phyloP scores from a whole-genome alignment of 2,113 vertebrate genomes.

The Nerophis ophidion region DNA sequence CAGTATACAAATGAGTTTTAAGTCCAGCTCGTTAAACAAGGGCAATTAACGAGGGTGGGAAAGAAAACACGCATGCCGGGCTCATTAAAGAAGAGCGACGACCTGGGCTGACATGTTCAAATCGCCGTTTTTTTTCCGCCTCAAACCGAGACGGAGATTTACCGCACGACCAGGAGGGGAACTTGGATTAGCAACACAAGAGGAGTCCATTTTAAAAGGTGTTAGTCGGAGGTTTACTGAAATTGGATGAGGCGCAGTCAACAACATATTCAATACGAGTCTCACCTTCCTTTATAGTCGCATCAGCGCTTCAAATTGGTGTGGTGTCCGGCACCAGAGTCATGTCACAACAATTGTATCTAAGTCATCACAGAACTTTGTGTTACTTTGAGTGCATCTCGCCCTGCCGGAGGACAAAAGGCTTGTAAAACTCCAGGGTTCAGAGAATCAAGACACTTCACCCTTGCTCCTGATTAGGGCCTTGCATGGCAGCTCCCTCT shows the following conservation, averaged over 20 bases:
- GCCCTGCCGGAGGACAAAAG: too few species aligned
- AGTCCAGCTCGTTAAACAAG: constrained; percentile 10
- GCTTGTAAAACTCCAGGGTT: too few species aligned
- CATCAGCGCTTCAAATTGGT: neutral
- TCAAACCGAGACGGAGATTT: constrained; percentile 25
- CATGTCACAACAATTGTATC: too few species aligned
- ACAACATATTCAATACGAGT: neutral
- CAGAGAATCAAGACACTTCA: too few species aligned
- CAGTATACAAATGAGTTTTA: too few species aligned
- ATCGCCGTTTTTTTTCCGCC: neutral
- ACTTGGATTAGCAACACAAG: constrained; percentile 17
- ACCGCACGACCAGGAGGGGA: constrained; percentile 3
- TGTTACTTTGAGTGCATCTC: too few species aligned
- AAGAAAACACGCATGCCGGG: constrained; percentile 15
- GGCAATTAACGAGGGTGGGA: constrained; percentile 6
- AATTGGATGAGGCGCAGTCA: constrained; percentile 14
- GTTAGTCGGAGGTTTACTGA: constrained; percentile 12
- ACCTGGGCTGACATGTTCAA: constrained; percentile 16
- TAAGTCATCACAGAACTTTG: too few species aligned
- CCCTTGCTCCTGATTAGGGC: too few species aligned
- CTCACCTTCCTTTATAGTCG: neutral
- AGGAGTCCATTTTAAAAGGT: constrained; percentile 17
- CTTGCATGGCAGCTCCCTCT: too few species aligned
- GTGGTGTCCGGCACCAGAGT: neutral
- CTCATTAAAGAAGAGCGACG: constrained; percentile 22